A percentile compares a stretch with the other conserved stretches of the same genome.
phyloP scores from a whole-genome alignment of 2,113 vertebrate genomes.

The Polyodon spathula region DNA sequence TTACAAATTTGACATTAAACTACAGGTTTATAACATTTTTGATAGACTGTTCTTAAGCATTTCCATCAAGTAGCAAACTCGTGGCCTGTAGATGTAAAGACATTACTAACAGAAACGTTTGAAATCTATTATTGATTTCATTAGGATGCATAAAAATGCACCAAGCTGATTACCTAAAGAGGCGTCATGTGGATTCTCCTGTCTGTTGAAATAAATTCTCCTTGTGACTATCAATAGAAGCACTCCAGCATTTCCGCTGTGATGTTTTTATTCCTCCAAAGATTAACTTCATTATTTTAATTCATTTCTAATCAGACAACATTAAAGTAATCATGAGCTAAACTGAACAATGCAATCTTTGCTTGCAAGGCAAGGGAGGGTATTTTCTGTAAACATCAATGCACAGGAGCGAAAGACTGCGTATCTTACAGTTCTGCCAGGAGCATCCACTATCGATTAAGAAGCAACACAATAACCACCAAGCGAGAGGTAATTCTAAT shows the following conservation, averaged over 20 bases:
- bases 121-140: slow-evolving; percentile 18
- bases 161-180: slow-evolving; percentile 67
- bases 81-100: not conserved
- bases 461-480: too few relatives aligned
- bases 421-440: too few relatives aligned
- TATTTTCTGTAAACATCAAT: slow-evolving; percentile 11
- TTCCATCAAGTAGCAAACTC: slow-evolving; percentile 1
- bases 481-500: too few relatives aligned
- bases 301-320: slow-evolving; percentile 72
- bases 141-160: slow-evolving; percentile 14
- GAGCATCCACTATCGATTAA: too few relatives aligned
- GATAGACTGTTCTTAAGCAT: not conserved
- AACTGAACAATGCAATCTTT: slow-evolving; percentile 74
- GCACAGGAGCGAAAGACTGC: too few relatives aligned
- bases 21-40: too few relatives aligned
- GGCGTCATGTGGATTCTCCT: slow-evolving; percentile 57
- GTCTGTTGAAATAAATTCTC: slow-evolving; percentile 51
- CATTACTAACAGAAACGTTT: slow-evolving; percentile 13
- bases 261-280: slow-evolving; percentile 58
- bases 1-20: too few relatives aligned
- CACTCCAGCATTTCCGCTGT: slow-evolving; percentile 50
- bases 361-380: slow-evolving; percentile 33
- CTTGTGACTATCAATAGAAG: slow-evolving; percentile 52
- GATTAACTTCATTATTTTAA: slow-evolving; percentile 73
- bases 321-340: slow-evolving; percentile 74